A percentile compares a stretch with the other conserved stretches of the same genome.
These are phyloP conservation scores for Aphodius granarius DNA, from an alignment of 2,888 invertebrate species.

Conservation along the genomic window DNA sequence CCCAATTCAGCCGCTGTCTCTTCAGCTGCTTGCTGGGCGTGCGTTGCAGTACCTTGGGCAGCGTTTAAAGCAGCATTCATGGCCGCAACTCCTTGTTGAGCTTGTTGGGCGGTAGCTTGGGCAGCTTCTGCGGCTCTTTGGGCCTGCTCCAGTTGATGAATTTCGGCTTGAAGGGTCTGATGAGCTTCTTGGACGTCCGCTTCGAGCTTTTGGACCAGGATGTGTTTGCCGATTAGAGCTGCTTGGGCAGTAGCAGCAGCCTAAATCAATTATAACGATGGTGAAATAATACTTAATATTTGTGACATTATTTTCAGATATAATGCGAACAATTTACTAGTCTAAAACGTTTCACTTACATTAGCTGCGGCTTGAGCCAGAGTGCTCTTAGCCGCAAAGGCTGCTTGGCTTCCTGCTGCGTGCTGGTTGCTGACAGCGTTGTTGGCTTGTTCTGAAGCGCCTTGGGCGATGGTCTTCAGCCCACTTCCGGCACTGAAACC, in stretches of 20 bases:
- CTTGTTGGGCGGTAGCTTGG: conserved; percentile 67
- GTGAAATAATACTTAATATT: too few species aligned
- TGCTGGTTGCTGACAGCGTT: conserved; percentile 64
- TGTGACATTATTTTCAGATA: too few species aligned
- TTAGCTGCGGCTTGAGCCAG: conserved; percentile 70
- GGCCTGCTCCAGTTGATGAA: conserved; percentile 73
- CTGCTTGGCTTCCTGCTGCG: conserved; percentile 61
- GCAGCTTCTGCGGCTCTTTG: conserved; percentile 71
- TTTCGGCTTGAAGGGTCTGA: conserved; percentile 68
- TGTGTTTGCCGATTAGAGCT: conserved; percentile 66
- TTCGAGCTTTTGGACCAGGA: conserved; percentile 60
- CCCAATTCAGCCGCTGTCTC: conserved; percentile 77
- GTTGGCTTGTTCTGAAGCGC: conserved; percentile 70
- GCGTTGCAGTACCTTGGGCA: conserved; percentile 75
- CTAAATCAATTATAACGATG: conserved; percentile 41
- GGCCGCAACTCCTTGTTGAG: conserved; percentile 62
- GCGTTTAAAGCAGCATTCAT: conserved; percentile 76
- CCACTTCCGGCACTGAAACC: conserved; percentile 63
- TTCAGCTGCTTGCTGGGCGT: conserved; percentile 72
- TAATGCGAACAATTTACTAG: background rate
- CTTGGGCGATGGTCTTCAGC: conserved; percentile 63
- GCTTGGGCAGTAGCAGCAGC: conserved; percentile 68
- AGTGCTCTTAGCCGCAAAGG: conserved; percentile 70
- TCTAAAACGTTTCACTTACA: conserved; percentile 32
- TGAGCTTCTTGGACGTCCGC: conserved; percentile 76